Evolutionary conservation across 1,140 invertebrate genomes (phyloP), one percentile per base, ranked within the genome.

Genomic region (Nephila pilipes): DNA sequence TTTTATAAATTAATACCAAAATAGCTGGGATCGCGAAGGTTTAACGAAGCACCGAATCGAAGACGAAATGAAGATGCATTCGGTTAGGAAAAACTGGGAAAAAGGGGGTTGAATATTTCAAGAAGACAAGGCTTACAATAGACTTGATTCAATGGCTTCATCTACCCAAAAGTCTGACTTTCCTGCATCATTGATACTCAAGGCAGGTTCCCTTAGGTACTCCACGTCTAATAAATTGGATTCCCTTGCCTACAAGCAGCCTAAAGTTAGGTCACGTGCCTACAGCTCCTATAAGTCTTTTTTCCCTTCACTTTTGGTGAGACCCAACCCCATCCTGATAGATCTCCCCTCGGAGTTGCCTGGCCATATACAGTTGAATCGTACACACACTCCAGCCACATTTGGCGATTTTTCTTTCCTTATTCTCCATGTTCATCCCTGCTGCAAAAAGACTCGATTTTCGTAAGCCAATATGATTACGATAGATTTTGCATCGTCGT

Each of bases 111-210:
- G 90, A 92, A 92, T 92, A 92, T 92, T 92, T 92, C 60, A 92
- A 57, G 80, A 92, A 92, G 81, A 25, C 29, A 46, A 92, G 90
- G 58, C 81, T 75, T 46, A 92, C 90, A 85, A 85, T 92, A 57
- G 25, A 85, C 36, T 85, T 92, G 90, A 92, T 92, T 92, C 90
- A 92, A 92, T 92, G 90, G 90, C 80, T 92, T 91, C 79, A 91
- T 91, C 89, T 83, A 85, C 57, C 80, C 90, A 92, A 92, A 92
- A 92, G 80, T 85, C 90, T 92, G 32, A 32, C 63, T 92, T 69
- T 65, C 81, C 29, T 90, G 88, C 88, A 90, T 90, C 88, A 90
- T 90, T 85, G 90, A 92, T 85, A 92, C 80, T 92, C 80, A 85
- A 85, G 80, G 80, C 90, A 55, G 57, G 58, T 79, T 85, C 90